These are phyloP conservation scores for Oryzias javanicus DNA, from an alignment of 2,113 vertebrate genomes.

Conservation along the genomic window DNA sequence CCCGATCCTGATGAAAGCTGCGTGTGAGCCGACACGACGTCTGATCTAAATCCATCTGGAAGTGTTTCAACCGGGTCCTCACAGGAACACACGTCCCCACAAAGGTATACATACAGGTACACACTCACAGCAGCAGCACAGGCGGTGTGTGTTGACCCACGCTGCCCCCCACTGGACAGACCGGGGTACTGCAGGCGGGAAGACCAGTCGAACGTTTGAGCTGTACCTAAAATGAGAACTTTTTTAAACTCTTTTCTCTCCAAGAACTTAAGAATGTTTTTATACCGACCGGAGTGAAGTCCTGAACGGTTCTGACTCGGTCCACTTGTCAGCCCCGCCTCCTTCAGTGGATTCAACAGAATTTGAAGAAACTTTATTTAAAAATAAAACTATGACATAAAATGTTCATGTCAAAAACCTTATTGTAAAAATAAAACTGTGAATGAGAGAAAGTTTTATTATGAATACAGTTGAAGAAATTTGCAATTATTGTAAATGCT, in stretches of 20 bases:
- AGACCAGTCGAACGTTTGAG: conserved; percentile 10
- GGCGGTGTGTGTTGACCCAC: fast-evolving
- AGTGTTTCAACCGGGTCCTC: too few species aligned
- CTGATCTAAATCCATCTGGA: too few species aligned
- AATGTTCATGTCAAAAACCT: too few species aligned
- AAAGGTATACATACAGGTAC: neutral
- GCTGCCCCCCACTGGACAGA: conserved; percentile 41
- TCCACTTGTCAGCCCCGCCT: neutral
- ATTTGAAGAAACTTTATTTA: neutral
- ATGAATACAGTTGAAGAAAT: too few species aligned
- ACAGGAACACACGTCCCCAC: too few species aligned
- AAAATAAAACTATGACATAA: neutral
- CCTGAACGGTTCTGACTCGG: neutral
- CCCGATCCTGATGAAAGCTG: too few species aligned
- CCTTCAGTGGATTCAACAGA: conserved; percentile 12
- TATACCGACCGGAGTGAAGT: conserved; percentile 1
- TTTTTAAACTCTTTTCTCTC: neutral
- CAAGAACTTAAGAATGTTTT: neutral
- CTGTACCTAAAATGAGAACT: conserved; percentile 10
- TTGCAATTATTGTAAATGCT: too few species aligned
- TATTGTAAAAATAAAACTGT: too few species aligned
- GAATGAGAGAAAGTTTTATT: too few species aligned
- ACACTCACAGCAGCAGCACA: conserved; percentile 21
- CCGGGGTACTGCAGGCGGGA: conserved; percentile 1
- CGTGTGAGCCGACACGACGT: too few species aligned